These are phyloP conservation scores for Sorex araneus DNA, from an alignment of 2,113 vertebrate genomes.

Conservation along the genomic window DNA sequence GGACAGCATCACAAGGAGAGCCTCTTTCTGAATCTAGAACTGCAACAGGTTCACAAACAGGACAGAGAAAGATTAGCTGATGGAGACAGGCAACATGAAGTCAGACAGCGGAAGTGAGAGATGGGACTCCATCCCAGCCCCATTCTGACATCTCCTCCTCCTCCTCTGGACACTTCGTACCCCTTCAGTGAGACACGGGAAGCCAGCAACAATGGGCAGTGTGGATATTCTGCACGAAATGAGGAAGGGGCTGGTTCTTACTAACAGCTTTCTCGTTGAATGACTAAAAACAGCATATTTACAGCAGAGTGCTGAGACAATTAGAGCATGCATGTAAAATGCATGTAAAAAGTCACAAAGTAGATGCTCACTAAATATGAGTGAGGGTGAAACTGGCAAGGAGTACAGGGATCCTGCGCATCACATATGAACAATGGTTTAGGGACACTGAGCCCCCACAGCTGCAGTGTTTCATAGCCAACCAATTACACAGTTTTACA, in stretches of 20 bases:
- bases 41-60: not conserved
- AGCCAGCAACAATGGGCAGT: not conserved
- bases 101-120: not conserved
- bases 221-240: not conserved
- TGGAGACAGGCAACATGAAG: not conserved
- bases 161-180: not conserved
- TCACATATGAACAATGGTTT: not conserved
- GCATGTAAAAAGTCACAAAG: not conserved
- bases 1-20: not conserved
- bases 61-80: not conserved
- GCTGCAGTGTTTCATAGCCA: not conserved
- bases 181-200: no score
- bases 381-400: not conserved
- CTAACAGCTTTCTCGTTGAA: slow-evolving; percentile 38
- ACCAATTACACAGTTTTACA: not conserved
- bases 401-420: not conserved
- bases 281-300: not conserved
- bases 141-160: no score
- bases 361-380: not conserved
- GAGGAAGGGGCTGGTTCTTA: not conserved
- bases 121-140: not conserved
- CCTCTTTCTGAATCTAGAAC: not conserved
- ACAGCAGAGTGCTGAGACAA: not conserved
- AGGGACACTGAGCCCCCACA: not conserved
- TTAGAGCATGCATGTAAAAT: not conserved